A percentile compares a stretch with the other conserved stretches of the same genome.
Conservation (phyloP, 2,113 vertebrate species). For the Tyrannus savana region DNA sequence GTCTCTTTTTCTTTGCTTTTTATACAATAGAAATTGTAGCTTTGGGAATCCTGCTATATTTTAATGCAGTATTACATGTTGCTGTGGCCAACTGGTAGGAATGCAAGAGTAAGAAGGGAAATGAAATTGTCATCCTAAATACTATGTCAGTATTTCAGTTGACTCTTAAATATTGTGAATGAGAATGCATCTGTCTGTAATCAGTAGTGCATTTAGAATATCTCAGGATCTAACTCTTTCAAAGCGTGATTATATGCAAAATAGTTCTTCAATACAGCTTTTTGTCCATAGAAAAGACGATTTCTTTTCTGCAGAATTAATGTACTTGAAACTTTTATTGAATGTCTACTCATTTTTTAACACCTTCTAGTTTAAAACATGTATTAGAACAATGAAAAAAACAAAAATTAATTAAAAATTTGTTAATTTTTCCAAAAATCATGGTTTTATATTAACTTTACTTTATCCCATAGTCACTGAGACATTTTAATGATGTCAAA, state of each 20-base stretch:
- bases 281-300: not conserved
- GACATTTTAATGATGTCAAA: not conserved
- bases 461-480: not conserved
- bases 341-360: not conserved
- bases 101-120: not conserved
- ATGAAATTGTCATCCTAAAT: conserved; percentile 5
- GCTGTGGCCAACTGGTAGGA: not conserved
- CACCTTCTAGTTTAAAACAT: not conserved
- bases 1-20: not conserved
- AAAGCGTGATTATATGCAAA: not conserved
- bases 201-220: not conserved
- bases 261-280: not conserved
- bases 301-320: not conserved
- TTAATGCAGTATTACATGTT: not conserved
- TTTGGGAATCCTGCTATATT: not conserved
- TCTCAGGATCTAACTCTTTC: not conserved
- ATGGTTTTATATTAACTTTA: not conserved
- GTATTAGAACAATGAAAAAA: not conserved
- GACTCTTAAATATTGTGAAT: not conserved
- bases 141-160: conserved; percentile 24
- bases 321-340: not conserved
- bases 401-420: not conserved
- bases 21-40: not conserved
- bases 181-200: not conserved
- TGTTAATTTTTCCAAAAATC: not conserved